Conservation (phyloP, 2,888 invertebrate genomes). For the Bursaphelenchus okinawaensis region DNA sequence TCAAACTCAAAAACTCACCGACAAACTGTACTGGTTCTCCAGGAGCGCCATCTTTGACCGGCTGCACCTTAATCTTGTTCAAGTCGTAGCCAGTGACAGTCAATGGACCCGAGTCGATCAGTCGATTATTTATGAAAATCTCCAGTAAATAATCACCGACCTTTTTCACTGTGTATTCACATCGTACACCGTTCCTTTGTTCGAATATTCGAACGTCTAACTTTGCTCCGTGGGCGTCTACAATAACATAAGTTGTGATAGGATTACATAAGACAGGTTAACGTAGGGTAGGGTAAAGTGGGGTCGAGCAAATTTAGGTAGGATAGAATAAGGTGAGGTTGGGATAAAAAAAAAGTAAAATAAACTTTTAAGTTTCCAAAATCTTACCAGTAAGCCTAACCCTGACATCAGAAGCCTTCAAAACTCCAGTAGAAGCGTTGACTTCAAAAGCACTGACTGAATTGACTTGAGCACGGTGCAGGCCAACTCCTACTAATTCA, state of each 20-base stretch:
- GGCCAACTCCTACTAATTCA: constrained; percentile 56
- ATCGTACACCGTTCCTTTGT: constrained; percentile 14
- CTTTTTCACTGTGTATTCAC: constrained; percentile 25
- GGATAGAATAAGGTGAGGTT: constrained; percentile 62
- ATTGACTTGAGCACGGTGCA: constrained; percentile 67
- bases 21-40: constrained; percentile 93
- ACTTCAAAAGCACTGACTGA: constrained; percentile 83
- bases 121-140: constrained; percentile 80
- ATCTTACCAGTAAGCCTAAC: constrained; percentile 53
- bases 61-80: constrained; percentile 70
- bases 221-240: constrained; percentile 8
- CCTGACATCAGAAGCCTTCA: constrained; percentile 19
- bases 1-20: no score
- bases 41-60: constrained; percentile 84
- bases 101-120: constrained; percentile 80
- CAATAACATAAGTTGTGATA: neutral
- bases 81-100: constrained; percentile 81
- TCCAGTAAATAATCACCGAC: constrained; percentile 78
- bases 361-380: no score
- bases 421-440: constrained; percentile 13
- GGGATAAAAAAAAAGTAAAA: constrained; percentile 62
- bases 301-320: constrained; percentile 61
- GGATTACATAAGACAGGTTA: no score
- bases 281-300: constrained; percentile 59
- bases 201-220: constrained; percentile 12